phyloP scores from a whole-genome alignment of 2,888 invertebrate species.

The Pollenia amentaria region DNA sequence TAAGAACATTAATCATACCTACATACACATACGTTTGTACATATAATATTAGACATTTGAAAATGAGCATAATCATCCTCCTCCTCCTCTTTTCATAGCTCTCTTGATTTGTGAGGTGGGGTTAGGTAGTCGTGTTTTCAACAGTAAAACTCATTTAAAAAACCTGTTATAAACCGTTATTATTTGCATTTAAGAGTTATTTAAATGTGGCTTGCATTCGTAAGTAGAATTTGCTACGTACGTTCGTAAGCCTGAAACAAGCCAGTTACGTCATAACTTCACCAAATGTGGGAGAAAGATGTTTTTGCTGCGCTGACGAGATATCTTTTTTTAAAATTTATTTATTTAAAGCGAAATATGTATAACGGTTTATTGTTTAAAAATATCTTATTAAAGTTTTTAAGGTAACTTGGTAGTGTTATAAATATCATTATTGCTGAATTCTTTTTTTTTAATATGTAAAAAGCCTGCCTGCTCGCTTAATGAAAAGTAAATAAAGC shows the following conservation, averaged over 20 bases:
- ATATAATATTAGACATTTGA: neutral
- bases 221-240: neutral
- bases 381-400: slow-evolving; percentile 58
- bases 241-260: neutral
- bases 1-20: neutral
- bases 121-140: neutral
- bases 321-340: neutral
- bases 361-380: slow-evolving; percentile 52
- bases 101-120: neutral
- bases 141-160: neutral
- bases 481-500: neutral
- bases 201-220: slow-evolving; percentile 3
- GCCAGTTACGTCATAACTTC: slow-evolving; percentile 46
- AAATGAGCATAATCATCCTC: neutral
- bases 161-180: slow-evolving; percentile 47
- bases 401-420: slow-evolving; percentile 59
- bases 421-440: neutral
- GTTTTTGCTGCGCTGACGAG: slow-evolving; percentile 12
- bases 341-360: slow-evolving; percentile 34
- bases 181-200: slow-evolving; percentile 34
- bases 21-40: neutral
- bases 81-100: neutral
- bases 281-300: slow-evolving; percentile 9
- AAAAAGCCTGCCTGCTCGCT: neutral
- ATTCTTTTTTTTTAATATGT: neutral